Base-by-base conservation (phyloP, 2,888 invertebrate species). In the Dolichopus griseipennis region DNA sequence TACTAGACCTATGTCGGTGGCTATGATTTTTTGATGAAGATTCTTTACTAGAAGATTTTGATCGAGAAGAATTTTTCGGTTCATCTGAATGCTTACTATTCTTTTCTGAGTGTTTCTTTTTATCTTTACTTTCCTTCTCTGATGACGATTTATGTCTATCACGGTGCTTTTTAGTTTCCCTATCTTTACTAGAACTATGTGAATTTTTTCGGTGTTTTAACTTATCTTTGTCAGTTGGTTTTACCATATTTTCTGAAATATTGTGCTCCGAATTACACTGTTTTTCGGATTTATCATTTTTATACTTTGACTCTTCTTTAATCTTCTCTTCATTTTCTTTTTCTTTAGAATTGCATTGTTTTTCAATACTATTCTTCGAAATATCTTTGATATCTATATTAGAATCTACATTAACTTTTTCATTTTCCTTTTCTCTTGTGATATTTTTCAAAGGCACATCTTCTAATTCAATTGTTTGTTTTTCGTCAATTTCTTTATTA, bases 11-110 rank as follows among this genome's bases (percentile, higher is more conserved):
- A 41, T 41, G 41, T 6, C 41, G 41, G 15, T 41, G 41, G 15
- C 41, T 74, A 37, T 72, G 71, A 62, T 72, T 73, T 61, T 72
- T 71, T n/a, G 69, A 66, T 9, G 72, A 70, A 9, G 71, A 70
- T n/a, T 52, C 61, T 22, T 15, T 61, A 9, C 33, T 64, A 20
- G 64, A 52, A 15, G 68, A 67, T 37, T 10, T 21, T 8, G 65
- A 66, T 27, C 64, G 65, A 37, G 72, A 69, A 9, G 70, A 68
- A 22, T 72, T 68, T 20, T 67, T 69, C 1, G 71, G 70, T 61
- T 71, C 67, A 34, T 69, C 71, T 27, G 63, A 66, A 66, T 68
- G 72, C 15, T 69, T 69, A 3, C 43, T 2, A 33, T 67, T 66
- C 61, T 64, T 63, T 33, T n/a, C 27, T n/a, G 27, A 5, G 4